Conservation (phyloP, 2,113 vertebrate genomes). For the Glareola pratincola region DNA sequence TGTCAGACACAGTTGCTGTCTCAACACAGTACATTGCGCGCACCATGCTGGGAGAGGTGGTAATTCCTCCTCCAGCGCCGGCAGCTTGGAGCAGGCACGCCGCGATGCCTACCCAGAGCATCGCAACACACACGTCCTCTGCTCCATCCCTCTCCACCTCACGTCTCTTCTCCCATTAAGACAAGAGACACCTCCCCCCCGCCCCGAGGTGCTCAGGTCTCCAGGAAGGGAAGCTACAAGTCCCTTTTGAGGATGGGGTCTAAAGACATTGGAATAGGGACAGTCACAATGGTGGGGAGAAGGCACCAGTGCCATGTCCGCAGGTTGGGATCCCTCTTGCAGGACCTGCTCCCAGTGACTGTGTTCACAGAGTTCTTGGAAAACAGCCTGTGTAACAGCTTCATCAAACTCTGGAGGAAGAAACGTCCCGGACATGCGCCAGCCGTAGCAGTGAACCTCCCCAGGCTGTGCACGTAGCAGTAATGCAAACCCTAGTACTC, state of each 20-base stretch:
- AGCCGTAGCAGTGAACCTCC: neutral
- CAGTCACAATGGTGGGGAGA: neutral
- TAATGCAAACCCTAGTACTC: conserved; percentile 13
- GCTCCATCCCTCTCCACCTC: neutral
- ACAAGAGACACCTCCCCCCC: neutral
- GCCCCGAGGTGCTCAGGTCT: neutral
- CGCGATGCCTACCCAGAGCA: rapidly evolving
- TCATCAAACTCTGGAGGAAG: rapidly evolving
- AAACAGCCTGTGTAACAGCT: neutral
- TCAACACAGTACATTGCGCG: neutral
- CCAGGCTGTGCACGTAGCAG: neutral
- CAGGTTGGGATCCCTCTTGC: neutral
- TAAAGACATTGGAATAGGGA: neutral
- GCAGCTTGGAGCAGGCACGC: neutral
- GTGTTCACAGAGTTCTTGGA: neutral
- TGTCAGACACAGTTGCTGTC: conserved; percentile 19
- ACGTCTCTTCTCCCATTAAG: neutral
- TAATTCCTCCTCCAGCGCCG: neutral
- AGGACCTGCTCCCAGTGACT: rapidly evolving
- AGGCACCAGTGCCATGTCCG: rapidly evolving
- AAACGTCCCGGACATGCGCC: rapidly evolving
- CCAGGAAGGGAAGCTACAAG: neutral
- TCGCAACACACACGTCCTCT: rapidly evolving
- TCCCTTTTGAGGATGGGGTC: neutral
- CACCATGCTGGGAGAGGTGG: neutral